Base-by-base conservation (phyloP, 2,113 vertebrate species). In the Oophaga pumilio region DNA sequence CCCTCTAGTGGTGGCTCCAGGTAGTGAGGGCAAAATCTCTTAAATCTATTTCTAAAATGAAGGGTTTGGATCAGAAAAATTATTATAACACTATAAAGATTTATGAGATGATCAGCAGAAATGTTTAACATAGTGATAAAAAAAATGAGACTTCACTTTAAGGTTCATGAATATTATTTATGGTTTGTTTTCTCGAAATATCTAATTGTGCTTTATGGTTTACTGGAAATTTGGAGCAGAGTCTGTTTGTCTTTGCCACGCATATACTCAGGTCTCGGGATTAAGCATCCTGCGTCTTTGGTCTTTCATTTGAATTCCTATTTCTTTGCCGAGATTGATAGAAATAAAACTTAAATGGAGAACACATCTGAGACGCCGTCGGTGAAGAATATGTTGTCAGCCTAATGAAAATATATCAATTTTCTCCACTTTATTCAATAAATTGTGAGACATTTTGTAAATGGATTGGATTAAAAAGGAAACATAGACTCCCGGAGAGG, bases 321-420 rank as follows among this genome's bases (percentile, higher is more conserved):
- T 91, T 92, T 88, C 89, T 91, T 90, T 91, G 89, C 59, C 56
- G 93, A 93, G 92, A 94, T 89, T 93, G 93, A 93, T 93, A 95
- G 92, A 95, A 95, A 95, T 95, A 93, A 93, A 94, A 94, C 94
- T 93, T 94, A 94, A 95, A 94, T 92, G 93, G 92, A 92, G 92
- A 94, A 93, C 91, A 92, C 91, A 92, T 94, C 94, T 93, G 90
- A 93, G 90, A 94, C 93, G 91, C 92, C 92, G 93, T 90, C 91
- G 90, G 89, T 91, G 92, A 93, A 94, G 94, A 94, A 92, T 90
- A 92, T 90, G 94, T 93, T 94, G 93, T 95, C 93, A 93, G 91
- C 88, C 91, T 95, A 95, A 96, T 95, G 93, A 94, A 95, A 95
- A 94, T 91, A 91, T 94, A 94, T 93, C 92, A 92, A 92, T 96